Conservation (phyloP, 2,888 invertebrate species). For the Atrina japonica region DNA sequence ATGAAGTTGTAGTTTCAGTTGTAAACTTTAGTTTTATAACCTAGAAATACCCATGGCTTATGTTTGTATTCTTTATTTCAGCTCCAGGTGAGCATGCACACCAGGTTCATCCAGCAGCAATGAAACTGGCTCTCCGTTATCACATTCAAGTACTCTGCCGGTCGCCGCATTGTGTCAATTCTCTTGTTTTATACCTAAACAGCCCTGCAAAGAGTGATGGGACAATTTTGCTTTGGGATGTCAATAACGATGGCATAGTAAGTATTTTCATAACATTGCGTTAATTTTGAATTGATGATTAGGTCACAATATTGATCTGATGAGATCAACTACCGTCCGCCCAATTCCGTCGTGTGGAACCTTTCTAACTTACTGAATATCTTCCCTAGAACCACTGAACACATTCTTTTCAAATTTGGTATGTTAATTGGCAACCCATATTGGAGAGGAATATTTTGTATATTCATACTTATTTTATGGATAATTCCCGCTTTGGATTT, state of each 20-base stretch:
- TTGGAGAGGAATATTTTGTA: no score
- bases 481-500: no score
- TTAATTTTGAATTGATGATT: no score
- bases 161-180: constrained; percentile 82
- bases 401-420: no score
- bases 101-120: constrained; percentile 78
- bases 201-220: constrained; percentile 82
- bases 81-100: constrained; percentile 67
- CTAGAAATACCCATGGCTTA: neutral
- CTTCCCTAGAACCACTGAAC: no score
- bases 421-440: no score
- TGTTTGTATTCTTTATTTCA: constrained; percentile 21
- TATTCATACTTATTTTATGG: no score
- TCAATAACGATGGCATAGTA: constrained; percentile 82
- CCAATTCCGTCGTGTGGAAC: no score
- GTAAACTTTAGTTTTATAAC: neutral
- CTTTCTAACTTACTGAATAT: no score
- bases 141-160: constrained; percentile 82
- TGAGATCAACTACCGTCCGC: no score
- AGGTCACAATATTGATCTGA: no score
- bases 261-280: no score
- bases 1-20: neutral
- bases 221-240: constrained; percentile 82
- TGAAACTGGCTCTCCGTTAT: constrained; percentile 82
- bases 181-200: constrained; percentile 82